These are phyloP conservation scores for Melanerpes aurifrons DNA, from an alignment of 2,113 vertebrate genomes.

Conservation along the genomic window DNA sequence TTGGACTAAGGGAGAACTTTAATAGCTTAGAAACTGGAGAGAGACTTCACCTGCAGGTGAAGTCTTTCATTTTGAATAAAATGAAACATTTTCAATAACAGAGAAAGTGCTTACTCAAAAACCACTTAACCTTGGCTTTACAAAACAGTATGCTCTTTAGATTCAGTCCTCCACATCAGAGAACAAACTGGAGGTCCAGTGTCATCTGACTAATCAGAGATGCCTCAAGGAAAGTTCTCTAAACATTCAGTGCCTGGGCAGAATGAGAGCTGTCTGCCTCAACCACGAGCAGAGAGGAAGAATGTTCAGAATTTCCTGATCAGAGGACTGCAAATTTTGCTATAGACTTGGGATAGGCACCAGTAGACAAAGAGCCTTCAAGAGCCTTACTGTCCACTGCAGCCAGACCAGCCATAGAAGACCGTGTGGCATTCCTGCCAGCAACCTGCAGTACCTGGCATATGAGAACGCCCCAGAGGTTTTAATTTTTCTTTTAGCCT, in stretches of 20 bases:
- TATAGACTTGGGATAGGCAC: not conserved
- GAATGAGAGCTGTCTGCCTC: not conserved
- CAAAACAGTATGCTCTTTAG: not conserved
- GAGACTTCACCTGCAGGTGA: not conserved
- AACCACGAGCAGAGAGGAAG: not conserved
- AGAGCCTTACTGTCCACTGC: not conserved
- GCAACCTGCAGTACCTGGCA: no score
- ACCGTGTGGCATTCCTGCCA: no score
- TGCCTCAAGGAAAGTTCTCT: not conserved
- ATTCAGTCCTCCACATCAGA: not conserved
- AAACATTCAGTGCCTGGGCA: not conserved
- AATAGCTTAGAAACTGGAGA: constrained; percentile 3
- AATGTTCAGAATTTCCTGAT: constrained; percentile 45
- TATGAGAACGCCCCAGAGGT: no score
- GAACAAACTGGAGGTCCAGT: not conserved
- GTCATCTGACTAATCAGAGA: not conserved
- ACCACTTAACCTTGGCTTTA: constrained; percentile 4
- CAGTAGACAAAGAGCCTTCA: not conserved
- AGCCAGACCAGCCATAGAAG: no score
- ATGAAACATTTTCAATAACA: not conserved
- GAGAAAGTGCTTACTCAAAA: not conserved
- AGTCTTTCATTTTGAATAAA: constrained; percentile 9
- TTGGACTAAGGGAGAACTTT: not conserved
- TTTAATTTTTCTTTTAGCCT: no score
- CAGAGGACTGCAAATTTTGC: not conserved